phyloP scores from a whole-genome alignment of 92 coral and sea anemone species.

The Blastomussa wellsi region DNA sequence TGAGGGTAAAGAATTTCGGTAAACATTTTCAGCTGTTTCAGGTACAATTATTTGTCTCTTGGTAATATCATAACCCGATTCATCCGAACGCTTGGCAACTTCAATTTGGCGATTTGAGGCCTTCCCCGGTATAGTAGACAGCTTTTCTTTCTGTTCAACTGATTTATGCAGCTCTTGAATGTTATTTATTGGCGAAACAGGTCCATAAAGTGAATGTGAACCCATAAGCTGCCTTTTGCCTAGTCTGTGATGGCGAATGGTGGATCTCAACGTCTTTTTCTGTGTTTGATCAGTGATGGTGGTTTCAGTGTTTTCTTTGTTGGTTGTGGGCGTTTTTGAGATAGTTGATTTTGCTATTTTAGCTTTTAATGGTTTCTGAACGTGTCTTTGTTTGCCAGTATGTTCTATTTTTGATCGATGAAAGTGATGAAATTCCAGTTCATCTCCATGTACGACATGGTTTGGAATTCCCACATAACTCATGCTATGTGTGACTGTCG shows the following conservation, averaged over 20 bases:
- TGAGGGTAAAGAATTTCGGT: conserved; percentile 38
- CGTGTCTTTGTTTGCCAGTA: background rate
- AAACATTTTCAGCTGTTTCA: conserved; percentile 22
- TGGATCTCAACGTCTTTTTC: conserved; percentile 60
- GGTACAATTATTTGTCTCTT: conserved; percentile 42
- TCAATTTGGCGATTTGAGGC: conserved; percentile 34
- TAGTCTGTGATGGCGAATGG: conserved; percentile 7
- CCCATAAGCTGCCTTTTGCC: conserved; percentile 69
- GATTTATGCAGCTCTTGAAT: conserved; percentile 56
- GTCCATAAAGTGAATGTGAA: conserved; percentile 68
- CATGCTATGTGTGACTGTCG: conserved; percentile 73
- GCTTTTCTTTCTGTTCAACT: conserved; percentile 68
- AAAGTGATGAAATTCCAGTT: conserved; percentile 44
- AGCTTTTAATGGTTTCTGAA: background rate
- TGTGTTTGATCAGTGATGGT: conserved; percentile 65
- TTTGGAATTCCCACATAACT: conserved; percentile 88
- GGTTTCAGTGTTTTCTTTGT: conserved; percentile 60
- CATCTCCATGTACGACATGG: conserved; percentile 76
- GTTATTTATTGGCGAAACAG: conserved; percentile 71
- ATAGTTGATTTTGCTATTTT: conserved; percentile 60
- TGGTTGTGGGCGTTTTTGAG: conserved; percentile 52
- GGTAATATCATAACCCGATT: background rate
- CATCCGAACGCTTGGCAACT: conserved; percentile 45
- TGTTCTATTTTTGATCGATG: conserved; percentile 79
- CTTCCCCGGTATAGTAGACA: conserved; percentile 73